Evolutionary conservation across 2,113 vertebrate genomes (phyloP), one percentile per base, ranked within the genome.

Genomic region (Haemorhous mexicanus): DNA sequence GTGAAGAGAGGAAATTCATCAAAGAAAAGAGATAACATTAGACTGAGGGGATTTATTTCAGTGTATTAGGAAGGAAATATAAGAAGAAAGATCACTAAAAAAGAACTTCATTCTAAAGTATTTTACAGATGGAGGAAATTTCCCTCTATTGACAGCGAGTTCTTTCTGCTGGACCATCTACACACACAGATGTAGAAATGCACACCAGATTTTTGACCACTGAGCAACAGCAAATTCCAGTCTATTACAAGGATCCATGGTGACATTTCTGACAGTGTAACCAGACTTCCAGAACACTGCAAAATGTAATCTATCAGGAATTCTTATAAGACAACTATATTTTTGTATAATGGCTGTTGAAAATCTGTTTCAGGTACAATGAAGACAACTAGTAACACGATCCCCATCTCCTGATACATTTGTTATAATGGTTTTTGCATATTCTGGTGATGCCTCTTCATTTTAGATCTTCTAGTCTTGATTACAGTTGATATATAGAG

Each of bases 1-100:
- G 46, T 28, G 27, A 88, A 91, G 55, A 87, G 70, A 94, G 35
- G 88, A 94, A 95, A 92, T 78, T 96, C 74, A 93, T 95, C 88
- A 96, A 91, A 94, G 85, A 95, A 95, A 89, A 94, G 58, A 18
- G 22, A 43, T 96, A 93, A 94, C 64, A 89, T 95, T 92, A 93
- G 70, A 93, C 87, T 84, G 76, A 75, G 20, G 53, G 35, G 86
- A 95, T 96, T 96, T 96, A 92, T 94, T 95, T 93, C 84, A 94
- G 74, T 18, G 82, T 55, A 92, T 94, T 95, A 95, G 64, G 64
- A 87, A 93, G 30, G 53, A 96, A 97, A 96, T 78, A 58, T 41
- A 94, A 92, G 59, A 90, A 68, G 53, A 84, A 96, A 95, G 81
- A 92, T 39, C 46, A 50, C 79, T 66, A 46, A 84, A 92, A 95